Conservation (phyloP, 2,797 vertebrate genomes). For the Liparis tanakae region DNA sequence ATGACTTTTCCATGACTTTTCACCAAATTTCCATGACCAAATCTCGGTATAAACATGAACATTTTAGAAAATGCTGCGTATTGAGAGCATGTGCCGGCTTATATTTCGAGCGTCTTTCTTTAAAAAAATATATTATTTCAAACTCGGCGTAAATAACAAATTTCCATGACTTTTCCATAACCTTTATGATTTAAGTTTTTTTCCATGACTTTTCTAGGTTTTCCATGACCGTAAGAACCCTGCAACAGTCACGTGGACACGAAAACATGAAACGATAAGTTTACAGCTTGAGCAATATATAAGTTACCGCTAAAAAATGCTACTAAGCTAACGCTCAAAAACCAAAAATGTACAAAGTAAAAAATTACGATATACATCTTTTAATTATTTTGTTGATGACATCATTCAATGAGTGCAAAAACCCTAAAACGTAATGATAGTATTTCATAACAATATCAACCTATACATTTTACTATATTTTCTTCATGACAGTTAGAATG, state of each 20-base stretch:
- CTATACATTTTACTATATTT: not conserved
- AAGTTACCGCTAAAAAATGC: not conserved
- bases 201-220: too few species aligned
- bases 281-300: not conserved
- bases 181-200: too few species aligned
- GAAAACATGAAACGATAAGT: not conserved
- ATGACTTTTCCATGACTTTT: too few species aligned
- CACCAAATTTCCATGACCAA: too few species aligned
- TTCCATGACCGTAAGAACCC: too few species aligned
- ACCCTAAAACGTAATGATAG: not conserved
- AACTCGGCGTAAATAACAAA: too few species aligned
- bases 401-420: not conserved
- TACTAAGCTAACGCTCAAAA: not conserved
- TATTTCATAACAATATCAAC: not conserved
- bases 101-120: too few species aligned
- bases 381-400: not conserved
- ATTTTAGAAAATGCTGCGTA: too few species aligned
- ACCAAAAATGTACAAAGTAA: not conserved
- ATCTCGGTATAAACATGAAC: too few species aligned
- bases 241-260: not conserved
- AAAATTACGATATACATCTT: not conserved
- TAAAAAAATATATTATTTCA: too few species aligned
- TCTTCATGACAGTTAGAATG: not conserved
- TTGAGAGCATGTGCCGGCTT: too few species aligned
- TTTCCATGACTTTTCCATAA: too few species aligned